phyloP scores from a whole-genome alignment of 2,888 invertebrate genomes.

The Plusia festucae region DNA sequence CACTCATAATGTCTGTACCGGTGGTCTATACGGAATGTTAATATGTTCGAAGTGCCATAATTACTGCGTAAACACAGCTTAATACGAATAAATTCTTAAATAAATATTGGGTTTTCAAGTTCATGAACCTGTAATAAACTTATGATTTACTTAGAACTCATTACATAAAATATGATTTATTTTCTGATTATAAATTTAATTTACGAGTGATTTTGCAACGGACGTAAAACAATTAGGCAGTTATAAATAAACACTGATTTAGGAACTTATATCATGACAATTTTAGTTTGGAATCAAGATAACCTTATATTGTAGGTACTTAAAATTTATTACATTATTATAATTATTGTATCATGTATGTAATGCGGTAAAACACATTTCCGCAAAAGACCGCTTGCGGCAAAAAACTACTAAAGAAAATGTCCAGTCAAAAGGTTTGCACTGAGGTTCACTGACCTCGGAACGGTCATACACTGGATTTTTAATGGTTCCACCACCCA shows the following conservation, averaged over 20 bases:
- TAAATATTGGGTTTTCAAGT: constrained; percentile 11
- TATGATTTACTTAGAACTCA: constrained; percentile 10
- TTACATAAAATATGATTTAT: constrained; percentile 31
- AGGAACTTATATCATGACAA: not conserved
- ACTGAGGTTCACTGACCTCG: not conserved
- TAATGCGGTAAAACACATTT: not conserved
- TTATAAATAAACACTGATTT: not conserved
- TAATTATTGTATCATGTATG: too few relatives aligned
- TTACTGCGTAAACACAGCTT: constrained; percentile 67
- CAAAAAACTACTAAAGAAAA: not conserved
- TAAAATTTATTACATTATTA: not conserved
- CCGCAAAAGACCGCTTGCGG: too few relatives aligned
- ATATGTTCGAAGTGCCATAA: constrained; percentile 75
- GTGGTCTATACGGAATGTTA: constrained; percentile 80
- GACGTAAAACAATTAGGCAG: not conserved
- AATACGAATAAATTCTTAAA: constrained; percentile 71
- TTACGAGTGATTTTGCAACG: constrained; percentile 11
- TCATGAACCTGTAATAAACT: constrained; percentile 6
- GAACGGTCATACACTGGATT: not conserved
- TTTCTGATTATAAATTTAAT: constrained; percentile 11
- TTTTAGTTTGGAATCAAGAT: not conserved
- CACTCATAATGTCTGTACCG: too few relatives aligned
- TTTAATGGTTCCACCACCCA: constrained; percentile 1
- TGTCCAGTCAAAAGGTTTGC: not conserved
- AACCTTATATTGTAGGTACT: too few relatives aligned